Evolutionary conservation across 2,113 vertebrate species (phyloP).

Genomic region (Zosterops japonicus): DNA sequence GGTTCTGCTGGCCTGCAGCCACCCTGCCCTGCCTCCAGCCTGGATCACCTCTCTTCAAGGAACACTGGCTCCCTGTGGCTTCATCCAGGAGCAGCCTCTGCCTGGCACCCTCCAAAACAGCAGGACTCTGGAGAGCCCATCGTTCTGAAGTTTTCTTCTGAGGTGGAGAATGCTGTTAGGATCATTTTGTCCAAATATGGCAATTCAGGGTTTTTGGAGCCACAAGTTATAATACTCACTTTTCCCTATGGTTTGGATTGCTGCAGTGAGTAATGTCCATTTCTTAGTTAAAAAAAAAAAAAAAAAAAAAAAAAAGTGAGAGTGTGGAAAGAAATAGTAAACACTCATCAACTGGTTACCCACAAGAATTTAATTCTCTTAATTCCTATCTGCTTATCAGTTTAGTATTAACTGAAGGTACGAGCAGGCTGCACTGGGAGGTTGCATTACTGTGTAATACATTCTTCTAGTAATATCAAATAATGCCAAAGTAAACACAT

Average conservation of each 20-base stretch:
- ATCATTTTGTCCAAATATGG: conserved; percentile 35
- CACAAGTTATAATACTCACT: neutral
- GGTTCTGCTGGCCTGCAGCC: neutral
- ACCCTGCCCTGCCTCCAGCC: neutral
- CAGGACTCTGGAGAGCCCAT: fast-evolving
- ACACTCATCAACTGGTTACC: conserved; percentile 12
- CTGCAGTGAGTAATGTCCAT: neutral
- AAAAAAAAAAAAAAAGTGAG: neutral
- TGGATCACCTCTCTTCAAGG: fast-evolving
- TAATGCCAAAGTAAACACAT: conserved; percentile 30
- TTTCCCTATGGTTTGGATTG: neutral
- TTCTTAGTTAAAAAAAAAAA: neutral
- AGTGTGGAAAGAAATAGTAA: neutral
- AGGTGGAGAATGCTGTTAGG: neutral
- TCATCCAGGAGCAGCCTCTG: neutral
- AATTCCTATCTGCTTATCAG: neutral
- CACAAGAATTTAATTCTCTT: conserved; percentile 20
- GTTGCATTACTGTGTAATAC: neutral
- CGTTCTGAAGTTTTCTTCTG: neutral
- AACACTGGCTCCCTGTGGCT: fast-evolving
- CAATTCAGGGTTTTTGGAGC: neutral
- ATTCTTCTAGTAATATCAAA: conserved; percentile 7
- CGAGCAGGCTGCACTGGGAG: neutral
- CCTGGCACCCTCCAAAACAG: fast-evolving
- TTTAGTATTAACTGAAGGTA: neutral